phyloP scores from a whole-genome alignment of 2,113 vertebrate genomes.

The Mastomys coucha region DNA sequence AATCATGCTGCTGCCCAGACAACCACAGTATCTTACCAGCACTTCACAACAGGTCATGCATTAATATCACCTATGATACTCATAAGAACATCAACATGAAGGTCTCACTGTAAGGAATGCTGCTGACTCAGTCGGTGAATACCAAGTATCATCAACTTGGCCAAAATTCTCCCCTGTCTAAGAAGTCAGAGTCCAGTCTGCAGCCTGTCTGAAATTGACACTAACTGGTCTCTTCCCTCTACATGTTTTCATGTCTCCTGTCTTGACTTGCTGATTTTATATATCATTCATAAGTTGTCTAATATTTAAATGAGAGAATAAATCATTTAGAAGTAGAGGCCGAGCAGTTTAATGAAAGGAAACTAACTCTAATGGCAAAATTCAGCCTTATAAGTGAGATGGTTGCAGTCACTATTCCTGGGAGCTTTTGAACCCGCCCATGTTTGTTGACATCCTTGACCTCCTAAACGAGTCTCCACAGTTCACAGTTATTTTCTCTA shows the following conservation, averaged over 20 bases:
- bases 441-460: not conserved
- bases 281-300: not conserved
- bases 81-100: not conserved
- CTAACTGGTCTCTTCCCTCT: not conserved
- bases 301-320: not conserved
- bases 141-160: not conserved
- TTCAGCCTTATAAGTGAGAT: not conserved
- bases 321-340: not conserved
- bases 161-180: not conserved
- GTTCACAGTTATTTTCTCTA: not conserved
- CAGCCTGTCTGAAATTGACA: not conserved
- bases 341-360: not conserved
- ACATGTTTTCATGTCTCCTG: not conserved
- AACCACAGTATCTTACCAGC: not conserved
- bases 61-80: not conserved
- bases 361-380: not conserved
- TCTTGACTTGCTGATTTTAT: conserved; percentile 11
- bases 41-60: not conserved
- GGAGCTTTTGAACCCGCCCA: not conserved
- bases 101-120: not conserved
- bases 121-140: not conserved
- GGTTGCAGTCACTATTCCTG: not conserved
- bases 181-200: not conserved
- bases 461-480: not conserved
- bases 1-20: not conserved